Base-by-base conservation (phyloP, 1,140 invertebrate species). In the Himalopsyche phryganea region DNA sequence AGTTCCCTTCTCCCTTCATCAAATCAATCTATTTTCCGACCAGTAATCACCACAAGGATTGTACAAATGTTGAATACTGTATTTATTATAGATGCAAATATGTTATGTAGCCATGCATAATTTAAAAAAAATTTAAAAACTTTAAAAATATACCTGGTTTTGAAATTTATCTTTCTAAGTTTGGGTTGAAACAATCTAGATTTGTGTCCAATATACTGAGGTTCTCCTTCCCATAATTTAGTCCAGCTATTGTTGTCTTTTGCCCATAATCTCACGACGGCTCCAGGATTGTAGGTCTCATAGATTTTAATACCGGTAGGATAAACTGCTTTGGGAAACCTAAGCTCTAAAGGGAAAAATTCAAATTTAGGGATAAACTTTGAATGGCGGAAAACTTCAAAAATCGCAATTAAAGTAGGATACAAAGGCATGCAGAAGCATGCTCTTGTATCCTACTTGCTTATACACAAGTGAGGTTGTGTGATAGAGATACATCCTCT, bases 271-370 rank as follows among this genome's bases (percentile, higher is more conserved):
- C 86, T 81, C 7, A 94, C 84, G 10, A 95, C 80, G 19, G 90
- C 87, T 19, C 92, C 92, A 5, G 93, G 92, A 75, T 94, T 94
- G 63, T 90, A 95, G 2, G 90, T 93, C 75, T 96, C 92, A 75
- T 88, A 95, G 53, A 95, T 83, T 1, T 83, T 85, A 36, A 96
- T 80, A 66, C 85, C 81, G 10, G 84, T 73, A 6, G 92, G 92
- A 69, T 87, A 85, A 2, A 94, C 88, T 58, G 83, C 79, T 61
- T 82, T 77, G 70, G 88, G 81, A 75, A 90, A 94, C 58, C 82
- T 81, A 19, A 88, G 75, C 77, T 86, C 88, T 90, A 67, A 57
- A 76, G 74, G 69, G 60, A 47, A 67, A 68, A 53, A 49, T 19
- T 18, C 17, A 15, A 15, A 15, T 11, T 42, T 9, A n/a, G n/a